Conservation (phyloP, 2,888 invertebrate species). For the Eupeodes latifasciatus region DNA sequence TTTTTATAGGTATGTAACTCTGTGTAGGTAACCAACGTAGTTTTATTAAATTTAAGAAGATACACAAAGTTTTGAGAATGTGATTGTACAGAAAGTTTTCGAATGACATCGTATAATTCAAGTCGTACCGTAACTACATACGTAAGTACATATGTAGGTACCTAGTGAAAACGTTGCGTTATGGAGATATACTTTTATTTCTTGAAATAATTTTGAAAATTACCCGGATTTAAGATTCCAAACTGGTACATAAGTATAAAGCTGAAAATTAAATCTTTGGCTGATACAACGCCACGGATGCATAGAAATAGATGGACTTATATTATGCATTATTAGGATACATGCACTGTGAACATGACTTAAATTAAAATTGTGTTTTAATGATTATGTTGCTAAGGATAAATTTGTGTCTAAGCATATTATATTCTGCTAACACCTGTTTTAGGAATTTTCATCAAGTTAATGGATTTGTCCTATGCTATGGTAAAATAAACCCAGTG, state of each 20-base stretch:
- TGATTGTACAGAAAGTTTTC: conserved; percentile 36
- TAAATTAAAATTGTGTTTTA: neutral
- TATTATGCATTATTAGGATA: too few species aligned
- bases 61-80: conserved; percentile 30
- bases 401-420: conserved; percentile 19
- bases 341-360: too few species aligned
- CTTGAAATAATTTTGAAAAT: conserved; percentile 54
- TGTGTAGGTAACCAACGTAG: neutral
- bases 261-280: conserved; percentile 40
- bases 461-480: conserved; percentile 28
- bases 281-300: neutral
- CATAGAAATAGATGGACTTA: neutral
- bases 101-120: conserved; percentile 14
- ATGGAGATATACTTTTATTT: conserved; percentile 25
- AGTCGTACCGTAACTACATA: neutral
- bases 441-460: conserved; percentile 30
- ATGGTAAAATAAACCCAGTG: neutral
- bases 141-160: neutral
- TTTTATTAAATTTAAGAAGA: conserved; percentile 10
- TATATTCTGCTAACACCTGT: conserved; percentile 47
- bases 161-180: conserved; percentile 1
- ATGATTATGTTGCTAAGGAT: neutral
- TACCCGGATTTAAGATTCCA: conserved; percentile 52
- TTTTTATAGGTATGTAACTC: too few species aligned
- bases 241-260: conserved; percentile 12